Evolutionary conservation across 2,888 invertebrate genomes (phyloP).

Genomic region (Acanthosepion pharaonis): DNA sequence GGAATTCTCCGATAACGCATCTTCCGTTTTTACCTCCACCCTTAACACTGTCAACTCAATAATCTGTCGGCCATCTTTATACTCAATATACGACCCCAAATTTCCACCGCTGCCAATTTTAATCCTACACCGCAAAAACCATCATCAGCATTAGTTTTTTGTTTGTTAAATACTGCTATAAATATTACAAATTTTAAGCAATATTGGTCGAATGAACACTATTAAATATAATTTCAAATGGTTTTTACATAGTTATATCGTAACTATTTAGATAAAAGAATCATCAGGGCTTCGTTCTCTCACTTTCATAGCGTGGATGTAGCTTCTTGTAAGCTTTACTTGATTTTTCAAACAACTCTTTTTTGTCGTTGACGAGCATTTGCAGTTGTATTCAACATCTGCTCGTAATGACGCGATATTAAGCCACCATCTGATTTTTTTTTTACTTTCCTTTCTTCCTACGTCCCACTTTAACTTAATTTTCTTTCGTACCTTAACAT

Average conservation of each 20-base stretch:
- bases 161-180: not conserved
- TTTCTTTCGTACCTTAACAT: too few relatives aligned
- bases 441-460: too few relatives aligned
- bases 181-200: not conserved
- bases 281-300: too few relatives aligned
- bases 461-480: too few relatives aligned
- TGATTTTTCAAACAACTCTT: too few relatives aligned
- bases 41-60: not conserved
- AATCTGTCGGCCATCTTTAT: not conserved
- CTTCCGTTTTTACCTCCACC: not conserved
- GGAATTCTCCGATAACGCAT: not conserved
- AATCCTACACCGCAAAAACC: not conserved
- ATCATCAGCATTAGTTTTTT: not conserved
- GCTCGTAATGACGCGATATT: too few relatives aligned
- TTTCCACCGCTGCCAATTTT: not conserved
- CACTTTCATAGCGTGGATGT: too few relatives aligned
- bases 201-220: not conserved
- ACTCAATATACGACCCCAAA: not conserved
- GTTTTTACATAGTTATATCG: not conserved
- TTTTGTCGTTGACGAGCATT: too few relatives aligned
- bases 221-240: not conserved
- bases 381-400: too few relatives aligned
- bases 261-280: too few relatives aligned
- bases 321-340: too few relatives aligned
- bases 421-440: too few relatives aligned